Evolutionary conservation across 1,140 invertebrate species (phyloP).

Genomic region (Trichoplusia ni): DNA sequence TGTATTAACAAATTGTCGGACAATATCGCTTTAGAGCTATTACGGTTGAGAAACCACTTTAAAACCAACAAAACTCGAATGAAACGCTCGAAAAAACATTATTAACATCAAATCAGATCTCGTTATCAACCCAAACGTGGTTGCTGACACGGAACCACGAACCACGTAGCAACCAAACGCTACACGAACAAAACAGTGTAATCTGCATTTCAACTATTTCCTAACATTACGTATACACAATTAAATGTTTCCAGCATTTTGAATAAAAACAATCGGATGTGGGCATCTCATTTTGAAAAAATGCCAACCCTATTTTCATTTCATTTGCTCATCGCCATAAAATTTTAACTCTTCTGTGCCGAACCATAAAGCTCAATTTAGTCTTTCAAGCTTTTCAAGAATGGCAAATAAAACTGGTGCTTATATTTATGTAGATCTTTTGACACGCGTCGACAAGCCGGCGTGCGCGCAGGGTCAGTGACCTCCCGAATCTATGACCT

Average conservation of each 20-base stretch:
- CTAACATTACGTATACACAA: conserved; percentile 33
- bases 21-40: conserved; percentile 21
- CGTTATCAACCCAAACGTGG: conserved; percentile 22
- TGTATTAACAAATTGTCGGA: conserved; percentile 15
- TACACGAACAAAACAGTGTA: conserved; percentile 25
- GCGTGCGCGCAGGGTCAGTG: conserved; percentile 24
- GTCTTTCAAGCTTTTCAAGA: not conserved
- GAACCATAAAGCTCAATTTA: not conserved
- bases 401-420: conserved; percentile 19
- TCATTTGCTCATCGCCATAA: not conserved
- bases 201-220: conserved; percentile 33
- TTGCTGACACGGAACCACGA: conserved; percentile 28
- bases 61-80: conserved; percentile 27
- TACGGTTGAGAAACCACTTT: conserved; percentile 24
- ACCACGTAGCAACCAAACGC: conserved; percentile 21
- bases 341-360: not conserved
- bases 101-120: conserved; percentile 28
- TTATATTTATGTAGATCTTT: conserved; percentile 30
- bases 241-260: conserved; percentile 40
- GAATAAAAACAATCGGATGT: conserved; percentile 44
- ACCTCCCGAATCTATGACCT: conserved; percentile 31
- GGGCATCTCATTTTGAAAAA: conserved; percentile 34
- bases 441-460: conserved; percentile 29
- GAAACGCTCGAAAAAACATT: conserved; percentile 30
- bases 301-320: conserved; percentile 1